Base-by-base conservation (phyloP, 2,797 vertebrate species). In the Typhlichthys subterraneus region DNA sequence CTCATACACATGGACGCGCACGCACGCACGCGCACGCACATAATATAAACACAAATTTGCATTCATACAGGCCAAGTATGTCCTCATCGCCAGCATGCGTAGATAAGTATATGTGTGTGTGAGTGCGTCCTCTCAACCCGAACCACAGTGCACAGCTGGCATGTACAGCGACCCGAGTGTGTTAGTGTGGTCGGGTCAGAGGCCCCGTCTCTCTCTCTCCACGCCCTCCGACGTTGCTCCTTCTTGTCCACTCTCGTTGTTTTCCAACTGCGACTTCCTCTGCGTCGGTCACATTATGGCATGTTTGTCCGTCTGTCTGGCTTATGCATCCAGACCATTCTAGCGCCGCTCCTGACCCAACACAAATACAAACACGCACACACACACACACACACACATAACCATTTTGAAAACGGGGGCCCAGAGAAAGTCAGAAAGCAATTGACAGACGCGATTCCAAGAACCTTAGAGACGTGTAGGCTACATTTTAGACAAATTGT, bases 131-230 rank as follows among this genome's bases (percentile, higher is more conserved):
- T 86, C 82, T 83, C 57, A 29, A 57, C 72, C 67, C 51, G 2
- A 42, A 90, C 90, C 91, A 76, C 92, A 91, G 72, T 79, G 87
- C 86, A 86, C 85, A 89, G 88, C 87, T 90, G 90, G 88, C 84
- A 83, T 72, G 67, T 69, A 85, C 76, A 81, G 83, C 64, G 87
- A 81, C 85, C 83, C 71, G 78, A 90, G 86, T 88, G 85, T 91
- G 91, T 90, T 81, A 85, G 82, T 88, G 89, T 79, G 84, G 91
- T 92, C 88, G 89, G 76, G 86, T 88, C 85, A 84, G 86, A 76
- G 89, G 87, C 84, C 87, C 81, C 11, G 15, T 76, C 73, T 82
- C 74, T 76, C 73, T 82, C 74, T 72, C 80, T 85, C 70, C 62
- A 45, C 77, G 71, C 65, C 76, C 78, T 74, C 81, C 72, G 72